phyloP scores from a whole-genome alignment of 2,113 vertebrate genomes.

The Cebus imitator region DNA sequence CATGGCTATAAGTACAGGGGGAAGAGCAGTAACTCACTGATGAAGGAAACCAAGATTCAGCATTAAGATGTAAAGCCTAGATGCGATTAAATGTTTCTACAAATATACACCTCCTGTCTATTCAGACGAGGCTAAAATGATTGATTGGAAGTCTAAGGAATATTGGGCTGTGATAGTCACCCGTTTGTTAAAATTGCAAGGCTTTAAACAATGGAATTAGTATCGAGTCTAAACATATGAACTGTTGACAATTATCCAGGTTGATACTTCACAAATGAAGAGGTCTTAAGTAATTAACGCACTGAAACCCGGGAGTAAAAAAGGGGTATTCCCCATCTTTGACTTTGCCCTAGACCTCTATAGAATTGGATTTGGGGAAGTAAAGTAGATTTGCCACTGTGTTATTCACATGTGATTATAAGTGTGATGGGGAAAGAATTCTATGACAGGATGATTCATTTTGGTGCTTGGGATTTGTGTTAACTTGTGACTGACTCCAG shows the following conservation, averaged over 20 bases:
- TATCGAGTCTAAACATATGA: not conserved
- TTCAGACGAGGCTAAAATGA: not conserved
- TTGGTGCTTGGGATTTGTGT: conserved; percentile 15
- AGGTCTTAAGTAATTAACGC: not conserved
- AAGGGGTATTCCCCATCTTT: not conserved
- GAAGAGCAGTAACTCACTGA: not conserved
- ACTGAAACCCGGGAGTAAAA: not conserved
- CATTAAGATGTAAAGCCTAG: not conserved
- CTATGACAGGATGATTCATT: not conserved
- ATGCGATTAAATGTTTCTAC: not conserved
- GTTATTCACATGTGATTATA: not conserved
- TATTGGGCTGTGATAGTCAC: not conserved
- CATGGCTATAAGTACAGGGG: not conserved
- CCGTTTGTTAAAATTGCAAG: not conserved
- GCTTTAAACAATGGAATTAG: not conserved
- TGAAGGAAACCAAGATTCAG: not conserved
- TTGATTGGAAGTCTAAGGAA: not conserved
- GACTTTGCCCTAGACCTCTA: not conserved
- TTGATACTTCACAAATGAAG: not conserved
- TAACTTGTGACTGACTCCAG: conserved; percentile 41
- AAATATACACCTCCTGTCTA: not conserved
- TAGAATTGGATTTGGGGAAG: not conserved
- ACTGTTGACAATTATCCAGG: not conserved
- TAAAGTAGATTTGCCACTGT: not conserved
- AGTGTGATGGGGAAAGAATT: not conserved